Percentiles rank a stretch among this genome's conserved stretches.
Evolutionary conservation across 2,113 vertebrate species (phyloP).

Genomic region (Paedocypris sp.): DNA sequence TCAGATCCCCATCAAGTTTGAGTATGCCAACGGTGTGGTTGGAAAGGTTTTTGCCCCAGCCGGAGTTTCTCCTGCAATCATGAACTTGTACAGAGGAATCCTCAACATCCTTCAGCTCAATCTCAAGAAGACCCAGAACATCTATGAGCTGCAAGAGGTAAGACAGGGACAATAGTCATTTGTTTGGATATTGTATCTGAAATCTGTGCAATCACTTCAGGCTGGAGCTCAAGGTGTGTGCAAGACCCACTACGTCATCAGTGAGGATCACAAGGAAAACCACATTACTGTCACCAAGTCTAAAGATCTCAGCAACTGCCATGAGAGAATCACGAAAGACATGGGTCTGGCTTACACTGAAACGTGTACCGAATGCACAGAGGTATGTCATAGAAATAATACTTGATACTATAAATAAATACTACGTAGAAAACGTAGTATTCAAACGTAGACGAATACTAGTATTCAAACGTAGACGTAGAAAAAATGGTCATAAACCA

Average conservation of each 20-base stretch:
- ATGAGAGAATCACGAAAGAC: constrained; percentile 58
- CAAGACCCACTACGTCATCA: constrained; percentile 66
- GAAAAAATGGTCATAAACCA: neutral
- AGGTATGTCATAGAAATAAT: too few relatives aligned
- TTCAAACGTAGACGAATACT: too few relatives aligned
- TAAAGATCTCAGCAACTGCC: constrained; percentile 66
- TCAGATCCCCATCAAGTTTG: constrained; percentile 57
- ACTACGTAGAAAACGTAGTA: too few relatives aligned
- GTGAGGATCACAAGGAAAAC: constrained; percentile 56
- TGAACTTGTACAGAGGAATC: constrained; percentile 67
- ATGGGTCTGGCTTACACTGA: constrained; percentile 62
- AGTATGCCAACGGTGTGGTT: constrained; percentile 57
- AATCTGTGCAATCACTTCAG: constrained; percentile 41
- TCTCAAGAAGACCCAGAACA: constrained; percentile 65
- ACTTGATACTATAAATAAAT: too few relatives aligned
- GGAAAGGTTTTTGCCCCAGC: constrained; percentile 58
- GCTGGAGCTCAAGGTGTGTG: constrained; percentile 72
- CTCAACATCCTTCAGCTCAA: constrained; percentile 62
- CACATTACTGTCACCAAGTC: constrained; percentile 57
- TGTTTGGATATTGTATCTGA: neutral
- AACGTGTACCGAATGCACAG: constrained; percentile 42
- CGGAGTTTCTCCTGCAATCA: constrained; percentile 42
- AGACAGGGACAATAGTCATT: constrained; percentile 2
- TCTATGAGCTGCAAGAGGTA: constrained; percentile 73
- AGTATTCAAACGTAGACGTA: too few relatives aligned